Conservation (phyloP, 2,113 vertebrate species). For the Sturnira hondurensis region DNA sequence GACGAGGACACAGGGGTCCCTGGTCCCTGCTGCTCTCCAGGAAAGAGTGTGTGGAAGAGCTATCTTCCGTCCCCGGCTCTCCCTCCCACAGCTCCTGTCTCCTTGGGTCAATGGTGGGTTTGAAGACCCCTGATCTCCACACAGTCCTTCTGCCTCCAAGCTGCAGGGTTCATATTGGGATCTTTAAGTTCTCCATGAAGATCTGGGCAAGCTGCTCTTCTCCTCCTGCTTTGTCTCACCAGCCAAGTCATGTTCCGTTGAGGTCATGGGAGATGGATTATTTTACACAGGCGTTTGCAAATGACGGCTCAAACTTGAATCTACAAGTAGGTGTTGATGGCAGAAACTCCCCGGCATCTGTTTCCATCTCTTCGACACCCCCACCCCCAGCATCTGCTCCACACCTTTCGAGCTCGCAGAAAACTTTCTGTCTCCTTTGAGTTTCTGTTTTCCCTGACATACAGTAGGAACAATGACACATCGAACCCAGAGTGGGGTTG, state of each 20-base stretch:
- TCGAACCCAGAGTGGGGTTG: background rate
- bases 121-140: background rate
- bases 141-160: background rate
- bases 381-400: background rate
- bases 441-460: background rate
- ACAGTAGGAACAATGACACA: accelerated
- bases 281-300: conserved; percentile 54
- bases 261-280: conserved; percentile 29
- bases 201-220: background rate
- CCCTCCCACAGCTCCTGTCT: background rate
- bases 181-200: background rate
- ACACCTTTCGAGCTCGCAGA: background rate
- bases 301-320: background rate
- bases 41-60: background rate
- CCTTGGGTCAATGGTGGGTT: background rate
- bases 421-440: background rate
- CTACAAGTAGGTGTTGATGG: conserved; percentile 47
- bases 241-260: conserved; percentile 34
- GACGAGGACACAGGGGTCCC: accelerated
- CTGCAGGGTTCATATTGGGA: background rate
- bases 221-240: background rate
- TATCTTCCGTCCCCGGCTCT: background rate
- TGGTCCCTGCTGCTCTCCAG: background rate
- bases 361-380: background rate
- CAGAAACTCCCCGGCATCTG: conserved; percentile 20